phyloP scores from a whole-genome alignment of 2,113 vertebrate species.

The Bufo bufo region DNA sequence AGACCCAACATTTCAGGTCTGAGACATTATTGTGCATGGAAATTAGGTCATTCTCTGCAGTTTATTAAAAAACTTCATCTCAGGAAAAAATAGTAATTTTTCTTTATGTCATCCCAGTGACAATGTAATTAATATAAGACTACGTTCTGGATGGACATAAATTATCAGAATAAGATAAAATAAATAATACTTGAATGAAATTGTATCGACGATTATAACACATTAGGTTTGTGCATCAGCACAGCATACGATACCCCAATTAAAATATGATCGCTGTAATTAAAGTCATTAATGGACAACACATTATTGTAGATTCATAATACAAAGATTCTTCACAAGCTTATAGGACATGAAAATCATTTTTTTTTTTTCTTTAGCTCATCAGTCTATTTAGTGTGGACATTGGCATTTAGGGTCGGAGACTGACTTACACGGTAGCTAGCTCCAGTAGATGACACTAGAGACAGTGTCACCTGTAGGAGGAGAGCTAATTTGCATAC shows the following conservation, averaged over 20 bases:
- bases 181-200: slow-evolving; percentile 15
- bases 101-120: slow-evolving; percentile 15
- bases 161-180: slow-evolving; percentile 3
- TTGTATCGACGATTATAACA: neutral
- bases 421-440: no score
- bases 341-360: no score
- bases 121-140: slow-evolving; percentile 46
- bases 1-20: slow-evolving; percentile 11
- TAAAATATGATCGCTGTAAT: no score
- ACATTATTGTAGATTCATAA: neutral
- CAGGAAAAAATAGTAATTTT: neutral
- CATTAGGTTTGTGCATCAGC: neutral
- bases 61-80: slow-evolving; percentile 26
- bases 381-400: no score
- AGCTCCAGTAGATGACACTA: no score
- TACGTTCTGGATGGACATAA: slow-evolving; percentile 25
- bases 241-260: neutral
- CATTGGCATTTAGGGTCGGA: no score
- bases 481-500: no score
- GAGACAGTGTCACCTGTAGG: no score
- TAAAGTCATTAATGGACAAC: neutral
- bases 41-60: slow-evolving; percentile 36
- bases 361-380: no score
- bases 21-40: slow-evolving; percentile 38
- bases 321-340: neutral